Evolutionary conservation across 2,888 invertebrate genomes (phyloP), one percentile per base, ranked within the genome.

Genomic region (Acholoe squamosa): DNA sequence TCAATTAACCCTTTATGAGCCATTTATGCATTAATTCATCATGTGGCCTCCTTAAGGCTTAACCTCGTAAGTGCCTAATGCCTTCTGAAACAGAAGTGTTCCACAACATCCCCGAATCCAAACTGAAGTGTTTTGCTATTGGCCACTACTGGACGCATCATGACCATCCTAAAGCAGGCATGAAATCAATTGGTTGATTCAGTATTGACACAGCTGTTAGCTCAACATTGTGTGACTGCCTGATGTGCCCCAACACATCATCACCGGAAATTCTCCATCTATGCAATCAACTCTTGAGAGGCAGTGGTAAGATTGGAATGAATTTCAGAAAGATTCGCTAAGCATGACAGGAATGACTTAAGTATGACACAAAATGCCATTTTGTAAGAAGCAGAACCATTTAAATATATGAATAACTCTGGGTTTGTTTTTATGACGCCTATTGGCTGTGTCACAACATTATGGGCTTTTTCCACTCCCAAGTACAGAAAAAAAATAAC

Each of bases 321-420:
- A n/a, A n/a, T 61, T 61, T 61, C n/a, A 3, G 22, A 19, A 19
- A 7, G 22, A n/a, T 14, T 61, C 22, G 61, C n/a, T n/a, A 61
- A 61, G 61, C 61, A 61, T 61, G 61, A 61, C 61, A 14, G 61
- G 61, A 61, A 61, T 61, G 61, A n/a, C n/a, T n/a, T n/a, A n/a
- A n/a, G n/a, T n/a, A n/a, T n/a, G n/a, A n/a, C n/a, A n/a, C n/a
- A n/a, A n/a, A n/a, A n/a, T n/a, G n/a, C n/a, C n/a, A n/a, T n/a
- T n/a, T n/a, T n/a, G n/a, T n/a, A n/a, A n/a, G n/a, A n/a, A n/a
- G n/a, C n/a, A n/a, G n/a, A n/a, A n/a, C n/a, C n/a, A n/a, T n/a
- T n/a, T n/a, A n/a, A n/a, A n/a, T n/a, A n/a, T n/a, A n/a, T n/a
- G n/a, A n/a, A n/a, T n/a, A n/a, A n/a, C n/a, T n/a, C n/a, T n/a